Base-by-base conservation (phyloP, 2,888 invertebrate species). In the Bombyx huttoni region DNA sequence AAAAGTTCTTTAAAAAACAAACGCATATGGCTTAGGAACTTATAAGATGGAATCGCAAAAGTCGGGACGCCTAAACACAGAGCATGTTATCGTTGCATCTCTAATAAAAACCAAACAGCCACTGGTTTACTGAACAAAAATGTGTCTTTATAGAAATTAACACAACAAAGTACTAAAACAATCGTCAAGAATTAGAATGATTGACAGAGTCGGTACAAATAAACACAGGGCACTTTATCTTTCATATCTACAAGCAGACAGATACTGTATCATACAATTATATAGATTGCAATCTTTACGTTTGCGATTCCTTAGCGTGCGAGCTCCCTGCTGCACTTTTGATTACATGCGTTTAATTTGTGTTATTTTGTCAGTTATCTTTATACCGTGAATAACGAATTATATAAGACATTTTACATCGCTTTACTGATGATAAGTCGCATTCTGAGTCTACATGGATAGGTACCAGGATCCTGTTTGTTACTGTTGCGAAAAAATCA, bases 251-350 rank as follows among this genome's bases (percentile, higher is more conserved):
- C 58, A 69, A 62, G 74, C 74, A 75, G 70, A 78, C 75, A 67
- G 67, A 73, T 73, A 69, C 77, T 78, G 79, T 79, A 81, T 83
- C 78, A 73, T 71, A 78, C 78, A 85, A 84, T 82, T 82, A 82
- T 70, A 65, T 58, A 67, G 83, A 83, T 85, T 71, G 57, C 53
- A 64, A 85, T 83, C 82, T 46, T 46, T 14, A 53, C 57, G 59
- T 65, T 58, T 64, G 70, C 72, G 70, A 73, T 77, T 75, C 78
- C 68, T 69, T 70, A 68, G 65, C 70, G 70, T 70, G 73, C 71
- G 67, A 65, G 62, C 61, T 57, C 61, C 65, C 55, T 58, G 53
- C 54, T 54, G 54, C 10, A 10, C n/a, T 51, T 34, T 13, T 49
- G 46, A 34, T 52, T 34, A 34, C 46, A 45, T 33, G 34, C 10